Conservation (phyloP, 2,888 invertebrate genomes). For the Lamellibrachia columna region DNA sequence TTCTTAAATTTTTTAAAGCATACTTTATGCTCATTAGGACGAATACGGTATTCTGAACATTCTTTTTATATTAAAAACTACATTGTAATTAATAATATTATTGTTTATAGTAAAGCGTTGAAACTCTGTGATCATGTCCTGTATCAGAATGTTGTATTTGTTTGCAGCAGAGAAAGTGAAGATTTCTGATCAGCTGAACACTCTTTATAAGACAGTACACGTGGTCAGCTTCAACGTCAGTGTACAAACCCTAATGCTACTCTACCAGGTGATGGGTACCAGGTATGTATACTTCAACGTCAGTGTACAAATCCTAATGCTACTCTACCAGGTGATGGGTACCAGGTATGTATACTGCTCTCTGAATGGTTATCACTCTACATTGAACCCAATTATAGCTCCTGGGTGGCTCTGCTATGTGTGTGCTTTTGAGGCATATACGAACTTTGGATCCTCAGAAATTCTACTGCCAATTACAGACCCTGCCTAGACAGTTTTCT, state of each 20-base stretch:
- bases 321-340: constrained; percentile 75
- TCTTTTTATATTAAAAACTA: not conserved
- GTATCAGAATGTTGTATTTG: no score
- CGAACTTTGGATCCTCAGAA: no score
- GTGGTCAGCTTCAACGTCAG: constrained; percentile 78
- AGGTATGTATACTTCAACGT: constrained; percentile 43
- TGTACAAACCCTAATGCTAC: constrained; percentile 72
- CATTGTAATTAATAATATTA: not conserved
- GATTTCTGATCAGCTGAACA: constrained; percentile 75
- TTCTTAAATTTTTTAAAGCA: no score
- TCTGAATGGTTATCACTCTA: not conserved
- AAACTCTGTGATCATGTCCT: not conserved
- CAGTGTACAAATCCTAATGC: constrained; percentile 71
- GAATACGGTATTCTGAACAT: not conserved
- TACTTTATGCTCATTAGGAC: not conserved
- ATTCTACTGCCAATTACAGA: no score
- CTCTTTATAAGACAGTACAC: constrained; percentile 84
- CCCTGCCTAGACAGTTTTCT: no score
- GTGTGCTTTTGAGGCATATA: no score
- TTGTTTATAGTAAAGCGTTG: not conserved
- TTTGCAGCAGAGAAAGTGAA: constrained; percentile 53
- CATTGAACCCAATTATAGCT: no score
- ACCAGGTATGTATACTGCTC: not conserved
- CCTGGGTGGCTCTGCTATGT: no score
- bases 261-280: constrained; percentile 74